These are phyloP conservation scores for Cirrhinus mrigala DNA, from an alignment of 2,797 vertebrate species.

Conservation along the genomic window DNA sequence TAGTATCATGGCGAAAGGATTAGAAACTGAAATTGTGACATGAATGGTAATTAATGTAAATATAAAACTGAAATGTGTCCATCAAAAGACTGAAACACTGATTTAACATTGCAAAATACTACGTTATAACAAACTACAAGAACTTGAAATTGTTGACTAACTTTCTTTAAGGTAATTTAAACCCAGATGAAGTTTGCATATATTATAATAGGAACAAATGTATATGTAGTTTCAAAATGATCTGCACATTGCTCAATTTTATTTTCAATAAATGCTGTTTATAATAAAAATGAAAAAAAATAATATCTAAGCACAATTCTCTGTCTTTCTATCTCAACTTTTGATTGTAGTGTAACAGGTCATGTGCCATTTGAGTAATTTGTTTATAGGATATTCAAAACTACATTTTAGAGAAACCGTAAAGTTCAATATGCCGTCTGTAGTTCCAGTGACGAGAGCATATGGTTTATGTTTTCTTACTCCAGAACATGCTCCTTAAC, in stretches of 20 bases:
- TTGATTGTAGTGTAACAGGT: background rate
- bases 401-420: background rate
- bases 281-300: slow-evolving; percentile 76
- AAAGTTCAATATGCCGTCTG: background rate
- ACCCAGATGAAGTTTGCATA: slow-evolving; percentile 15
- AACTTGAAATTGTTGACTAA: background rate
- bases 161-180: slow-evolving; percentile 17
- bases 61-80: slow-evolving; percentile 68
- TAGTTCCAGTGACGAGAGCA: background rate
- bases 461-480: background rate
- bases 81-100: slow-evolving; percentile 54
- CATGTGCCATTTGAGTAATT: background rate
- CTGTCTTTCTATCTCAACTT: slow-evolving; percentile 42
- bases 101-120: slow-evolving; percentile 26
- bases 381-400: background rate
- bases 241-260: slow-evolving; percentile 60
- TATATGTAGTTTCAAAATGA: slow-evolving; percentile 66
- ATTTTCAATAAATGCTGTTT: slow-evolving; percentile 73
- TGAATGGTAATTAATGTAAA: slow-evolving; percentile 58
- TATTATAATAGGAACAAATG: background rate
- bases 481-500: background rate
- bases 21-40: slow-evolving; percentile 63
- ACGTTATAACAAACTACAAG: background rate
- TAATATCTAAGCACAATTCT: slow-evolving; percentile 19
- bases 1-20: slow-evolving; percentile 58